Base-by-base conservation (phyloP, 2,888 invertebrate genomes). In the Erannis defoliaria region DNA sequence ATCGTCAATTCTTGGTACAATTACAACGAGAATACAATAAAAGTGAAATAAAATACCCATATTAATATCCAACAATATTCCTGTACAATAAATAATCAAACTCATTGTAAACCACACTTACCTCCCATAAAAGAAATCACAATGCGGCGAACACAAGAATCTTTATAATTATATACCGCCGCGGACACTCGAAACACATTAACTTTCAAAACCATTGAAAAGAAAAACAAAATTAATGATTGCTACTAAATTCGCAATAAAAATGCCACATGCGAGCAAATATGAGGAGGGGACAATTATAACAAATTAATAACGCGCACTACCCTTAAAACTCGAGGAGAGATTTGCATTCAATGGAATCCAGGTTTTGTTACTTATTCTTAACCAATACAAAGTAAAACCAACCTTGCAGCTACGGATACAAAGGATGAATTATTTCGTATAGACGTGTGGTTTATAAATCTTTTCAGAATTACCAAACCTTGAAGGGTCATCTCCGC, bases 161-260 rank as follows among this genome's bases (percentile, higher is more conserved):
- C 74, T 80, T 80, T 79, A 74, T 80, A 85, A 84, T 84, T 82
- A 86, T 82, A 86, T 78, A 74, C 81, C 81, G 80, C 81, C 78
- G 76, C 76, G 76, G 74, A 76, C 84, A 86, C 89, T 89, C 82
- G 85, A 88, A 85, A 70, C 66, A 82, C 82, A 86, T 89, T 89
- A 89, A 86, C 88, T 87, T 88, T 84, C 62, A 57, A 66, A 66
- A 62, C 57, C 82, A 72, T 75, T 79, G 83, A 87, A 89, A 88
- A 85, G 88, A 88, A 90, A 90, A 90, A 91, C 89, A 89, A 90
- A 90, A 93, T 93, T 92, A 93, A 93, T 93, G 91, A 90, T 91
- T 89, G 89, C 86, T 81, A 86, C 88, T 92, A 91, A 93, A 90
- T 89, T 68, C 88, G 93, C 89, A 93, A 93, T 93, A 93, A 93